Base-by-base conservation (phyloP, 2,888 invertebrate genomes). In the Agapostemon virescens region DNA sequence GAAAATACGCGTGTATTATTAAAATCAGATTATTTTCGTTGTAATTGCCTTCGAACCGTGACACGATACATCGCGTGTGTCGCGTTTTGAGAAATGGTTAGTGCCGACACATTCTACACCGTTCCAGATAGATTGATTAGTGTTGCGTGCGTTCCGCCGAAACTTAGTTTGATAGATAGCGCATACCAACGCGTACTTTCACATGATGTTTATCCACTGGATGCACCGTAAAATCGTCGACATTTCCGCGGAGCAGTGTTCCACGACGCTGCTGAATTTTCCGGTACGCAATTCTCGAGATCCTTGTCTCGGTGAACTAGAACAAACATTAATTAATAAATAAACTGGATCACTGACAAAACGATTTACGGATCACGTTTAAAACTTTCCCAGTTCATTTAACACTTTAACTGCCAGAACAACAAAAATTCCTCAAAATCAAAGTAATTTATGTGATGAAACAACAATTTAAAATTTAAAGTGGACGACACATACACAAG, bases 51-150 rank as follows among this genome's bases (percentile, higher is more conserved):
- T 66, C 66, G 38, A 40, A 38, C 66, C 30, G 23, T 42, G 7
- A 38, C 76, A 78, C 45, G 76, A 45, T 6, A 78, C 55, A 69
- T 78, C 55, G 78, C 78, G 78, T 78, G 78, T 42, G 9, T 13
- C 55, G 23, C 55, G 15, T 55, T 63, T 36, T n/a, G 20, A 63
- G 38, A 23, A 55, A 42, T 55, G 55, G 63, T 49, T 69, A 45
- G 2, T 1, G 13, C 15, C 20, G n/a, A 15, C 52, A 17, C n/a
- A 45, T 45, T n/a, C 33, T 77, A 63, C 23, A 66, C n/a, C 66
- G 23, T 33, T n/a, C 58, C 64, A 23, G 69, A 78, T 66, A 69
- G 26, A 75, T 75, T 75, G 69, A 78, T 78, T 75, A 75, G 69
- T 64, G 42, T 78, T 64, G 69, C 75, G 64, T 75, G 70, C 30